A percentile compares a stretch with the other conserved stretches of the same genome.
These are phyloP conservation scores for Triplophysa rosa DNA, from an alignment of 2,113 vertebrate genomes.

Conservation along the genomic window DNA sequence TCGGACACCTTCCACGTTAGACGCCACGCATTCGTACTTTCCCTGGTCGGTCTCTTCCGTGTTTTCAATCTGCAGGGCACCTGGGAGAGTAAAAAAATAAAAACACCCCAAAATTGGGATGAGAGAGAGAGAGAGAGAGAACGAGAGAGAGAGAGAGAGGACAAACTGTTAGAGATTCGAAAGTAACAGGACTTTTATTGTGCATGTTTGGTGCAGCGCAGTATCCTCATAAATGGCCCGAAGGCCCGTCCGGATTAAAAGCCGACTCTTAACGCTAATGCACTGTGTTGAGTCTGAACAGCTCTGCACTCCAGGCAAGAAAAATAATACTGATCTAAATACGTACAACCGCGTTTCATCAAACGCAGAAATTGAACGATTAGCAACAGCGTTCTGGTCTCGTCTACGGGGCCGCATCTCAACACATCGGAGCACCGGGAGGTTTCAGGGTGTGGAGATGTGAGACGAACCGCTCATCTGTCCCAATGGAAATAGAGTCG, in stretches of 20 bases:
- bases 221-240: conserved; percentile 55
- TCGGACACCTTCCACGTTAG: conserved; percentile 94
- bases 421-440: neutral
- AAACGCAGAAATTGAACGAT: conserved; percentile 6
- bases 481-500: neutral
- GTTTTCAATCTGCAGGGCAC: conserved; percentile 98
- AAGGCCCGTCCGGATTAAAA: conserved; percentile 36
- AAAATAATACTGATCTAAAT: conserved; percentile 51
- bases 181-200: conserved; percentile 50
- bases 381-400: conserved; percentile 22
- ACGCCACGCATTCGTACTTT: conserved; percentile 98
- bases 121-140: conserved; percentile 54
- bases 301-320: conserved; percentile 46
- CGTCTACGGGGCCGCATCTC: neutral
- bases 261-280: conserved; percentile 42
- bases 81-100: conserved; percentile 70
- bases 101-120: conserved; percentile 54
- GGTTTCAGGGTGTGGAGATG: neutral
- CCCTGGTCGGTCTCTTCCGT: conserved; percentile 99
- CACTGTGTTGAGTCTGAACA: conserved; percentile 44
- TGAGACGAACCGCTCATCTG: neutral
- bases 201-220: conserved; percentile 19
- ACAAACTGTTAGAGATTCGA: conserved; percentile 59
- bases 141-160: conserved; percentile 36
- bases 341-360: conserved; percentile 49